Evolutionary conservation across 2,797 vertebrate genomes (phyloP).

Genomic region (Uromys caudimaculatus): DNA sequence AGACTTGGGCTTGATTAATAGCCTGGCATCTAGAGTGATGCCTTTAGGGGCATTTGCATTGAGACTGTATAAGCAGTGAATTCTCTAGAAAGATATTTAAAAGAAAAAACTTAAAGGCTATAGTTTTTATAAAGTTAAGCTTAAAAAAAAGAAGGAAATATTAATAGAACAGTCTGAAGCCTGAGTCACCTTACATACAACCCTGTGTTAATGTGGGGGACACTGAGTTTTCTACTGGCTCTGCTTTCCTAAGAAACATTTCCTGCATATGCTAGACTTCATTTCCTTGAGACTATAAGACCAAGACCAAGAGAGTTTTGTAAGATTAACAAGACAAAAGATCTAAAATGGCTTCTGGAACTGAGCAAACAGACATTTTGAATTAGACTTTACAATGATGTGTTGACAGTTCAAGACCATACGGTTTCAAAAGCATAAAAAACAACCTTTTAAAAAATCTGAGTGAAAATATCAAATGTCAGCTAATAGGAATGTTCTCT

Average conservation of each 20-base stretch:
- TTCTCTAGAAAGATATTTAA: not conserved
- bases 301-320: not conserved
- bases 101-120: not conserved
- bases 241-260: not conserved
- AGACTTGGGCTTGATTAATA: not conserved
- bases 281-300: not conserved
- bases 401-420: conserved; percentile 53
- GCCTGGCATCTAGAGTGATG: not conserved
- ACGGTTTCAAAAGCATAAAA: conserved; percentile 64
- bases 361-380: conserved; percentile 43
- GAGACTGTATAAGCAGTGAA: not conserved
- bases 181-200: not conserved
- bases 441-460: conserved; percentile 52
- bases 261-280: not conserved
- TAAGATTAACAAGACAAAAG: not conserved
- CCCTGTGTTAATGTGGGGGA: fast-evolving
- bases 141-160: not conserved
- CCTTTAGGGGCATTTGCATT: not conserved
- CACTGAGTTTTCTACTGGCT: not conserved
- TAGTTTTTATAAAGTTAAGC: not conserved
- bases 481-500: conserved; percentile 60
- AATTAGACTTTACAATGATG: conserved; percentile 39
- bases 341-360: conserved; percentile 53
- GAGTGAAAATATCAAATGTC: conserved; percentile 62
- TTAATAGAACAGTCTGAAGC: not conserved